phyloP scores from a whole-genome alignment of 1,140 invertebrate species.

The Oryzaephilus surinamensis region DNA sequence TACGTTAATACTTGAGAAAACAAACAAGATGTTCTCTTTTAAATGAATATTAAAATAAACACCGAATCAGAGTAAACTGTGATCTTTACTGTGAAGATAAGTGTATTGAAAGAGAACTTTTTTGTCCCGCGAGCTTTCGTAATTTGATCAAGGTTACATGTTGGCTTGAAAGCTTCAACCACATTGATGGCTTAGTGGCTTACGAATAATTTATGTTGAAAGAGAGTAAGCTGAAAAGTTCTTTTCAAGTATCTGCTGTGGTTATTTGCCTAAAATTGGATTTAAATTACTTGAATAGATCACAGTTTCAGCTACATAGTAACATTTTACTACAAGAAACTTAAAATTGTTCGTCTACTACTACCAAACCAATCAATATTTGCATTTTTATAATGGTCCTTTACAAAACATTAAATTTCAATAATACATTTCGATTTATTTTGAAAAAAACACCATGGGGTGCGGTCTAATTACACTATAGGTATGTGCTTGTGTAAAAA shows the following conservation, averaged over 20 bases:
- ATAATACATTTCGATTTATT: no score
- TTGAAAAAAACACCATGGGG: no score
- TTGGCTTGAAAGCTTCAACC: constrained; percentile 16
- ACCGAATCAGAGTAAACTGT: neutral
- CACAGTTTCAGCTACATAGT: no score
- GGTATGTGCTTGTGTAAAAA: no score
- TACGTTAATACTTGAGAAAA: constrained; percentile 5
- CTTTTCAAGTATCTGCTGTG: constrained; percentile 9
- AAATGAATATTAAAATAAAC: constrained; percentile 7
- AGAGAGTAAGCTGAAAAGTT: constrained; percentile 19
- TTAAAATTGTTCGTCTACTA: no score
- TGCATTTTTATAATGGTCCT: no score
- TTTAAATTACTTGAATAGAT: constrained; percentile 5
- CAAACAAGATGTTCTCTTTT: constrained; percentile 6
- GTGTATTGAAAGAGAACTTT: constrained; percentile 1
- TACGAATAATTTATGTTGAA: constrained; percentile 17
- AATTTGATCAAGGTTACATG: constrained; percentile 19
- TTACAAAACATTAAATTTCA: no score
- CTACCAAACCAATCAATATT: no score
- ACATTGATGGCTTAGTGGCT: constrained; percentile 17
- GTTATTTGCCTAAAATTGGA: constrained; percentile 9
- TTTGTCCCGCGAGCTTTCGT: constrained; percentile 15
- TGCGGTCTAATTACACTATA: no score
- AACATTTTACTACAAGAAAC: no score
- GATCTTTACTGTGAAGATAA: neutral